These are phyloP conservation scores for Pseudococcus viburni DNA, from an alignment of 2,888 invertebrate species.

Conservation along the genomic window DNA sequence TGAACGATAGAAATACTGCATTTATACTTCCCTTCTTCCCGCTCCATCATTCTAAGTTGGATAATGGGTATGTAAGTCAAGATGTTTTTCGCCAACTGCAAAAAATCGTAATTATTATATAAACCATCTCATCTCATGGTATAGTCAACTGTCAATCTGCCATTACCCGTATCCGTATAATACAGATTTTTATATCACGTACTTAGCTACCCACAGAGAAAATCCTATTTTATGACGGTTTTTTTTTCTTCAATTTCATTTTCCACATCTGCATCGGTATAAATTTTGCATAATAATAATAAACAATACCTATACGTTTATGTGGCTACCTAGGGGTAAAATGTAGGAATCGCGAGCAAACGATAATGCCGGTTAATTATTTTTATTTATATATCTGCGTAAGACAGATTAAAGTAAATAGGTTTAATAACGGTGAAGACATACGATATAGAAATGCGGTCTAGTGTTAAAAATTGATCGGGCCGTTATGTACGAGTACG, in stretches of 20 bases:
- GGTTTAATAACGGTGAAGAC: slow-evolving; percentile 45
- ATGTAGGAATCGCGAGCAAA: not conserved
- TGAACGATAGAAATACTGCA: too few relatives aligned
- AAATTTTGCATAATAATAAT: not conserved
- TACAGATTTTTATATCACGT: too few relatives aligned
- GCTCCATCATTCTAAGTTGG: too few relatives aligned
- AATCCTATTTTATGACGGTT: not conserved
- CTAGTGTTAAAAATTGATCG: slow-evolving; percentile 37
- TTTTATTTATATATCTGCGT: not conserved
- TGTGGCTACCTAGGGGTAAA: not conserved
- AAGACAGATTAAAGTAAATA: slow-evolving; percentile 34
- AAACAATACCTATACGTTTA: not conserved
- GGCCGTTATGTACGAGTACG: not conserved
- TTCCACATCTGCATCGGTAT: not conserved
- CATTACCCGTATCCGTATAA: too few relatives aligned
- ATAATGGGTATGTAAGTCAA: too few relatives aligned
- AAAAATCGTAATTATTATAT: too few relatives aligned
- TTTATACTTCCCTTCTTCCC: too few relatives aligned
- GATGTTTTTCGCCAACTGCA: too few relatives aligned
- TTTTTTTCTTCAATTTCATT: not conserved
- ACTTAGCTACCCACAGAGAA: too few relatives aligned
- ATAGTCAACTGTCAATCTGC: too few relatives aligned
- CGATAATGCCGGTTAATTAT: slow-evolving; percentile 37
- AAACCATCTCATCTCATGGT: too few relatives aligned
- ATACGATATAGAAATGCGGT: slow-evolving; percentile 17